Evolutionary conservation across 2,888 invertebrate species (phyloP), one percentile per base, ranked within the genome.

Genomic region (Diachrysia chrysitis): DNA sequence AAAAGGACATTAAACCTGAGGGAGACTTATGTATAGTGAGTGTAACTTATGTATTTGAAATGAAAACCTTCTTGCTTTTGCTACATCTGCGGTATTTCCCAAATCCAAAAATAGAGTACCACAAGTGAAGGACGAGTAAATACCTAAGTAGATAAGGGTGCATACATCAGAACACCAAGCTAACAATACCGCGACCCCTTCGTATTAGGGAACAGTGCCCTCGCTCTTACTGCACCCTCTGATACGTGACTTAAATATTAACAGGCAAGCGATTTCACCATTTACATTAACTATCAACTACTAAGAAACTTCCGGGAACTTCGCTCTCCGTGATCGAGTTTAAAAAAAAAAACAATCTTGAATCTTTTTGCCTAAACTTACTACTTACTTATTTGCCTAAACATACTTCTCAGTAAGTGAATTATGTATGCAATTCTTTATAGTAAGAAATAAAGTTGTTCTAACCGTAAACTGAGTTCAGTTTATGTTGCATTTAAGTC

Each of bases 241-340:
- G 23, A 51, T 21, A 62, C 53, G 25, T 54, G 23, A 61, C 29
- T 57, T 57, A 51, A 60, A 60, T 61, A 61, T 61, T n/a, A 35
- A 53, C 37, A 54, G 37, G 25, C 23, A 32, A 2, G 10, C 32
- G 32, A 32, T 10, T 32, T 32, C 32, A 32, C 32, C 32, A 32
- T 2, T 32, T 32, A 29, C 6, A 29, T 29, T 29, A n/a, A n/a
- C n/a, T n/a, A n/a, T n/a, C n/a, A n/a, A n/a, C n/a, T n/a, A n/a
- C n/a, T n/a, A n/a, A n/a, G n/a, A n/a, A n/a, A n/a, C n/a, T n/a
- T n/a, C n/a, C n/a, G n/a, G n/a, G n/a, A n/a, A n/a, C n/a, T n/a
- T n/a, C n/a, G 10, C 10, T 32, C 32, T 10, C 7, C 6, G 9
- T 29, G 9, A 25, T 25, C 2, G 2, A 25, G 25, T 25, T 25